phyloP scores from a whole-genome alignment of 2,113 vertebrate genomes.

The Acanthisitta chloris region DNA sequence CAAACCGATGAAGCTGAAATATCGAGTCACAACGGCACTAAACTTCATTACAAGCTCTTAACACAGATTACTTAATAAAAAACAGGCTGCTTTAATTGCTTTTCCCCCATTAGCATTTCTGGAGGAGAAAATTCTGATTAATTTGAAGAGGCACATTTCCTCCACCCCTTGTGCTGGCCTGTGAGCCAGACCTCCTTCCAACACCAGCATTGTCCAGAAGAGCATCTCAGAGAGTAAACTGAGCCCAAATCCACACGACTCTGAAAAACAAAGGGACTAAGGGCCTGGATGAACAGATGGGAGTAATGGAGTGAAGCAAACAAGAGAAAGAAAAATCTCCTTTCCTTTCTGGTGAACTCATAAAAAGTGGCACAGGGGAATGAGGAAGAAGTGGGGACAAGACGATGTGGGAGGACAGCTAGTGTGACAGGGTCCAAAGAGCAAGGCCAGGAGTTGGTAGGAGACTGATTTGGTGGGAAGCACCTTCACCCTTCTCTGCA shows the following conservation, averaged over 20 bases:
- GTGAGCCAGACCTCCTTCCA: background rate
- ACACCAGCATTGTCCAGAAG: background rate
- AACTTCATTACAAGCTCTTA: constrained; percentile 83
- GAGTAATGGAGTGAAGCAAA: constrained; percentile 89
- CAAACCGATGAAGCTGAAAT: constrained; percentile 79
- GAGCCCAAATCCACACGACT: background rate
- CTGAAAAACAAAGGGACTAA: constrained; percentile 4
- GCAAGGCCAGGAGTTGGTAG: background rate
- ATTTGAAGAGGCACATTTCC: constrained; percentile 63
- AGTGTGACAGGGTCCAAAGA: constrained; percentile 48
- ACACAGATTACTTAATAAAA: constrained; percentile 79
- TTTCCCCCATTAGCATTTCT: constrained; percentile 79
- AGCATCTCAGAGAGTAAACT: background rate
- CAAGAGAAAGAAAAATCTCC: constrained; percentile 75
- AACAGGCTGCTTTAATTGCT: constrained; percentile 80
- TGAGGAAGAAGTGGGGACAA: constrained; percentile 74
- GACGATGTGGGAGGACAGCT: constrained; percentile 60
- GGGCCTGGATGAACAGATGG: constrained; percentile 81
- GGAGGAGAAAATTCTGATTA: constrained; percentile 74
- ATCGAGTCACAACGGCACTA: constrained; percentile 74
- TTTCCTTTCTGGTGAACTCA: constrained; percentile 76
- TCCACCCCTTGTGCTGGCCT: background rate
- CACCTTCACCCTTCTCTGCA: background rate
- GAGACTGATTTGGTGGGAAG: background rate
- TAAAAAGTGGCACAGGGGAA: constrained; percentile 74